Evolutionary conservation across 1,140 invertebrate genomes (phyloP).

Genomic region (Calycopis cecrops): DNA sequence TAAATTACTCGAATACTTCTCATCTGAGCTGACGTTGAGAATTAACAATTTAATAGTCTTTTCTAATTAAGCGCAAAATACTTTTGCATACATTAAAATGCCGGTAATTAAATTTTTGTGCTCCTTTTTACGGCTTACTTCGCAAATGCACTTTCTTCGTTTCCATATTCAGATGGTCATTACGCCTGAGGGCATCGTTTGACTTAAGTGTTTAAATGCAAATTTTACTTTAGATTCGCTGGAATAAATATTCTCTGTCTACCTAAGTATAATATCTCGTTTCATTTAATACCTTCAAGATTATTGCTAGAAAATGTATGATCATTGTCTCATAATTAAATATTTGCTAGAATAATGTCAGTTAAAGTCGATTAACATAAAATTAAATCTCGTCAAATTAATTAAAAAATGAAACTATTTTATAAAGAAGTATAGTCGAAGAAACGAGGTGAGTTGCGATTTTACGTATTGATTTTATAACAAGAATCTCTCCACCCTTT

Average conservation of each 20-base stretch:
- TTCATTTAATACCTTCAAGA: no score
- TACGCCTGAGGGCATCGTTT: slow-evolving; percentile 22
- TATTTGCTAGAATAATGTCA: no score
- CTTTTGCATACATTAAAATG: slow-evolving; percentile 28
- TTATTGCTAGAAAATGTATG: no score
- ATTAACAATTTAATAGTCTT: slow-evolving; percentile 30
- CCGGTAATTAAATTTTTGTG: slow-evolving; percentile 30
- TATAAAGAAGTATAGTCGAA: no score
- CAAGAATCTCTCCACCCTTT: no score
- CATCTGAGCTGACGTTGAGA: slow-evolving; percentile 20
- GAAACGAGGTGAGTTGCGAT: no score
- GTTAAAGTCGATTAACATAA: no score
- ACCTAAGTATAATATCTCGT: no score
- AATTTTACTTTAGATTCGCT: slow-evolving; percentile 1
- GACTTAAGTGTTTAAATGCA: slow-evolving; percentile 10
- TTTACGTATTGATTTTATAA: no score
- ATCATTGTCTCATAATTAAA: no score
- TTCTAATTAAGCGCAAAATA: slow-evolving; percentile 27
- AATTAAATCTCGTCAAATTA: no score
- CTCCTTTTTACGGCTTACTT: slow-evolving; percentile 21
- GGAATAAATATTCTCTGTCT: not conserved
- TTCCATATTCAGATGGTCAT: slow-evolving; percentile 26
- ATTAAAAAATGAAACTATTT: no score
- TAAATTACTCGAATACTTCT: not conserved
- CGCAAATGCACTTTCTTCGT: slow-evolving; percentile 27